Base-by-base conservation (phyloP, 2,113 vertebrate species). In the Salminus brasiliensis region DNA sequence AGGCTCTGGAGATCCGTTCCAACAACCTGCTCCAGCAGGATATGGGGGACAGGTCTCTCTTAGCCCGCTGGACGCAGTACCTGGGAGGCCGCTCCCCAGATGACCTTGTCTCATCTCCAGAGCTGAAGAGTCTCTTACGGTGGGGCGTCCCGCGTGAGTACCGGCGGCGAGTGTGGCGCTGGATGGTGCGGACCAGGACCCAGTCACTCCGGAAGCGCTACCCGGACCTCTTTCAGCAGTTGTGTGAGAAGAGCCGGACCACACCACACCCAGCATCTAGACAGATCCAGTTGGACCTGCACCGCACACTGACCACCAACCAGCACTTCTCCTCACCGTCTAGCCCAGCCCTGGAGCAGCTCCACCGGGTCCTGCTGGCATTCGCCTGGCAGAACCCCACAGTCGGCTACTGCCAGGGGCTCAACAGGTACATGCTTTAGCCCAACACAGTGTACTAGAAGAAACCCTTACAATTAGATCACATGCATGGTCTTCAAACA, bases 321-420 rank as follows among this genome's bases (percentile, higher is more conserved):
- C 94, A 93, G 80, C 87, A 94, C 88, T 99, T 99, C 82, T 94
- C 87, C 49, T 96, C 94, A 0, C 96, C 95, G 0, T 91, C 94
- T 6, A 97, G 95, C 81, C 90, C 89, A 32, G 74, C 93, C 85
- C 91, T 96, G 0, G 93, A 94, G 84, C 94, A 93, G 89, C 96
- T 99, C 8, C 93, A 93, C 1, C 94, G 95, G 25, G 86, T 99
- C 80, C 87, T 99, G 18, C 49, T 98, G 85, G 96, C 98, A 5
- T 99, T 97, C 86, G 97, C 97, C 78, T 97, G 96, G 95, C 96
- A 97, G 73, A 98, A 96, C 85, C 96, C 95, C 21, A 81, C 91
- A 25, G 95, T 99, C 13, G 96, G 98, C 68, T 99, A 98, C 87
- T 98, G 97, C 85, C 97, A 99, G 80, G 98, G 97, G 29, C 91